phyloP scores from a whole-genome alignment of 2,888 invertebrate genomes.

The Dasysyrphus albostriatus region DNA sequence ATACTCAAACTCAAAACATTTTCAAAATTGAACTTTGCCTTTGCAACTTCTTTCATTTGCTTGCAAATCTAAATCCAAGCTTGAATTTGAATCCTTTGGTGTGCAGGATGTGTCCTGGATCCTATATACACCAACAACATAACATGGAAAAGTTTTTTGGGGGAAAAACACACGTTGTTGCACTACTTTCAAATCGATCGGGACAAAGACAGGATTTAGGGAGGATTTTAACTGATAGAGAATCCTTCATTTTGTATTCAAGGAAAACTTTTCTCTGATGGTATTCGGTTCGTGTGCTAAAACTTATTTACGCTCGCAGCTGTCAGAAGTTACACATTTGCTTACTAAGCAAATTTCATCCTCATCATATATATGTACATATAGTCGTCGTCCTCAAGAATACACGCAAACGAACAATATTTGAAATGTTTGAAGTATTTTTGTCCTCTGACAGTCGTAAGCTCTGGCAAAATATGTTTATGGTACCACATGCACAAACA shows the following conservation, averaged over 20 bases:
- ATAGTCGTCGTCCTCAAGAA: not conserved
- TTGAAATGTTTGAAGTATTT: slow-evolving; percentile 16
- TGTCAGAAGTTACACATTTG: slow-evolving; percentile 66
- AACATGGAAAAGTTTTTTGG: slow-evolving; percentile 23
- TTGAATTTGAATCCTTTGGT: not conserved
- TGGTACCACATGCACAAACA: slow-evolving; percentile 33
- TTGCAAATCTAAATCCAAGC: not conserved
- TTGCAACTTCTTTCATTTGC: slow-evolving; percentile 2
- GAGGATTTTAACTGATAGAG: slow-evolving; percentile 5
- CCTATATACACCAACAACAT: no score
- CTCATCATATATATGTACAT: no score
- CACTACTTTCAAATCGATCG: slow-evolving; percentile 41
- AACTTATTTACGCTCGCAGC: slow-evolving; percentile 60
- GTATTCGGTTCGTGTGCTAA: not conserved
- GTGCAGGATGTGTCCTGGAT: not conserved
- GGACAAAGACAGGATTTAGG: not conserved
- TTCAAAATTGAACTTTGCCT: slow-evolving; percentile 1
- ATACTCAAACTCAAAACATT: not conserved
- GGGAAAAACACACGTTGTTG: slow-evolving; percentile 48
- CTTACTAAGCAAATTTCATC: slow-evolving; percentile 42
- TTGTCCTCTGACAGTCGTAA: slow-evolving; percentile 13
- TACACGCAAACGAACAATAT: slow-evolving; percentile 14
- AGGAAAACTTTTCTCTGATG: slow-evolving; percentile 25
- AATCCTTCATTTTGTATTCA: slow-evolving; percentile 32
- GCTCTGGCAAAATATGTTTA: not conserved